A percentile compares a stretch with the other conserved stretches of the same genome.
Evolutionary conservation across 2,113 vertebrate species (phyloP).

Genomic region (Uria lomvia): DNA sequence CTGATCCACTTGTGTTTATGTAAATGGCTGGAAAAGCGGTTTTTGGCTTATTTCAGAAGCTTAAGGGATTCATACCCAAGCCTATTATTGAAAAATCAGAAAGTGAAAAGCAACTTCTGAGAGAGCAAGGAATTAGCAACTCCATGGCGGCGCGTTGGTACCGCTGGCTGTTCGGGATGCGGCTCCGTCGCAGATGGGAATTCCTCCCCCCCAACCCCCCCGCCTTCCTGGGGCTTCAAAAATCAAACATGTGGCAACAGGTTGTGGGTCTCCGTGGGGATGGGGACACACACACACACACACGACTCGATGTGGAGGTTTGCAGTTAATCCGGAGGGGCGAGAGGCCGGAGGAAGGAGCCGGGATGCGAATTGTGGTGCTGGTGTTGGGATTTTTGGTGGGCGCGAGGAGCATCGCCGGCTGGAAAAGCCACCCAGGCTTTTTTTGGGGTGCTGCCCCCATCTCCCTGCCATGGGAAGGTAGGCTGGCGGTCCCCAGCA

Average conservation of each 20-base stretch:
- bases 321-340: not conserved
- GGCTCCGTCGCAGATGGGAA: conserved; percentile 18
- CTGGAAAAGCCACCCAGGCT: not conserved
- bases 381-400: not conserved
- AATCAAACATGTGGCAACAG: conserved; percentile 56
- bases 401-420: not conserved
- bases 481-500: not conserved
- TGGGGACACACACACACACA: not conserved
- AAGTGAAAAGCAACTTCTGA: conserved; percentile 76
- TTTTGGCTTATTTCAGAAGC: conserved; percentile 75
- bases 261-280: not conserved
- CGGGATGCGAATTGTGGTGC: too few species aligned
- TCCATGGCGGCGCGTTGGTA: not conserved
- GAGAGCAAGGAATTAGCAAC: conserved; percentile 69
- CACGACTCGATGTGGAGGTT: not conserved
- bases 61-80: conserved; percentile 76
- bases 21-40: conserved; percentile 74
- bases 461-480: not conserved
- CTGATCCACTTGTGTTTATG: conserved; percentile 73
- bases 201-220: not conserved
- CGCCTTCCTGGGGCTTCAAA: conserved; percentile 20
- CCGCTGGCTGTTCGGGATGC: not conserved
- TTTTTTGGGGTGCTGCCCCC: not conserved
- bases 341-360: not conserved
- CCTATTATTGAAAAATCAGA: conserved; percentile 78